These are phyloP conservation scores for Epinephelus cyanopodus DNA, from an alignment of 2,113 vertebrate species.

Conservation along the genomic window DNA sequence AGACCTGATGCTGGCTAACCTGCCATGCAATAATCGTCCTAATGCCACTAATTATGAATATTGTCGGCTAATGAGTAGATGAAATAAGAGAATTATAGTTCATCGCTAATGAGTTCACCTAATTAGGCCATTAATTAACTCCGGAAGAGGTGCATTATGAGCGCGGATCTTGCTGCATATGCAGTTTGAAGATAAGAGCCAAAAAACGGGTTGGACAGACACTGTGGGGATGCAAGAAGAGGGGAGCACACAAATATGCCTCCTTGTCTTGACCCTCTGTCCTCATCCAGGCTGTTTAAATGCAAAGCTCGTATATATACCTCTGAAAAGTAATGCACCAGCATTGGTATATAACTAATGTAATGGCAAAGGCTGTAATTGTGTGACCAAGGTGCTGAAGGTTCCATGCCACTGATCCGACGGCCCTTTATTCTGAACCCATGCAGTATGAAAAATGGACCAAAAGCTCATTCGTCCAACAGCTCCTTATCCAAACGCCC, in stretches of 20 bases:
- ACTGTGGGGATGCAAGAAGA: background rate
- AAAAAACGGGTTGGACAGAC: constrained; percentile 27
- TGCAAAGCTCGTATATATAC: too few relatives aligned
- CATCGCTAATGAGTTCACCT: constrained; percentile 76
- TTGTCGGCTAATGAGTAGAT: constrained; percentile 77
- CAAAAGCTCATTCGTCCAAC: too few relatives aligned
- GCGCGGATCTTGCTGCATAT: constrained; percentile 54
- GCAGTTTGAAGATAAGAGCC: constrained; percentile 53
- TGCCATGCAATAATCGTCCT: constrained; percentile 60
- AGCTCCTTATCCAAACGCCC: too few relatives aligned
- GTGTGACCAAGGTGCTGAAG: too few relatives aligned
- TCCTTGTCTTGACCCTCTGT: constrained; percentile 12
- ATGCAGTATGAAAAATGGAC: too few relatives aligned
- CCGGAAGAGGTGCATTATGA: constrained; percentile 56
- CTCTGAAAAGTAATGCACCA: too few relatives aligned
- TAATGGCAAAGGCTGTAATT: too few relatives aligned
- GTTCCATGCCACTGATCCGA: too few relatives aligned
- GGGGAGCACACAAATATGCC: background rate
- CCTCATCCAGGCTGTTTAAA: background rate
- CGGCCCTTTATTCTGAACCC: too few relatives aligned
- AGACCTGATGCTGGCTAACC: constrained; percentile 41
- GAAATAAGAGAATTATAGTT: constrained; percentile 76
- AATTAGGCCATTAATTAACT: constrained; percentile 80
- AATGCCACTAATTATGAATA: constrained; percentile 79
- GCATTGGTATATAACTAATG: too few relatives aligned